Evolutionary conservation across 2,797 vertebrate genomes (phyloP), one percentile per base, ranked within the genome.

Genomic region (Coreius guichenoti): DNA sequence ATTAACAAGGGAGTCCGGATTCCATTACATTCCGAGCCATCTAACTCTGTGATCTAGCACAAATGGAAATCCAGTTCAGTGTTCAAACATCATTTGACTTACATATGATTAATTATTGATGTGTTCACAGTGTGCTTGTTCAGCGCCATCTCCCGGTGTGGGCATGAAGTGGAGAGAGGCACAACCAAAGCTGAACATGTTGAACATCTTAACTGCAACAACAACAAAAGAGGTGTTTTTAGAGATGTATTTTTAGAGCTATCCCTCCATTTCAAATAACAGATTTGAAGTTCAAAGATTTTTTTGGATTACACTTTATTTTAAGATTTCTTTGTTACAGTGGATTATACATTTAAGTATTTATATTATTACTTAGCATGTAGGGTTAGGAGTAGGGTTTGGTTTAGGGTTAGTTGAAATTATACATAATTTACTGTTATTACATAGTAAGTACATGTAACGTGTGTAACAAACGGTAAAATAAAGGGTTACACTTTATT

Each of bases 41-140:
- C 94, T 91, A 93, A 94, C 95, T 95, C 93, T 94, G 96, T 93
- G 93, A 95, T 94, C 94, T 94, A 92, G 96, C 95, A 95, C 95
- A 97, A 97, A 98, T 97, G 95, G 96, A 97, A 95, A 96, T 96
- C 94, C 91, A 95, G 93, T 96, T 96, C 95, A 95, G 93, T 95
- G 95, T 97, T 96, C 96, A 97, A 95, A 97, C 96, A 97, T 96
- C 94, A 96, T 97, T 97, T 96, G 96, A 96, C 96, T 97, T 97
- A 96, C 95, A 96, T 88, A 84, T 94, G 92, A 96, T 98, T 89
- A 96, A 98, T 97, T 94, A 97, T 98, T 98, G 93, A 98, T 96
- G 95, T 91, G 90, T 89, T 21, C 70, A 58, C 93, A 93, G 90
- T 89, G 36, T 58, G 78, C 93, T 93, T 94, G 94, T 93, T 92